Evolutionary conservation across 2,888 invertebrate genomes (phyloP), one percentile per base, ranked within the genome.

Genomic region (Strigamia crassipes): DNA sequence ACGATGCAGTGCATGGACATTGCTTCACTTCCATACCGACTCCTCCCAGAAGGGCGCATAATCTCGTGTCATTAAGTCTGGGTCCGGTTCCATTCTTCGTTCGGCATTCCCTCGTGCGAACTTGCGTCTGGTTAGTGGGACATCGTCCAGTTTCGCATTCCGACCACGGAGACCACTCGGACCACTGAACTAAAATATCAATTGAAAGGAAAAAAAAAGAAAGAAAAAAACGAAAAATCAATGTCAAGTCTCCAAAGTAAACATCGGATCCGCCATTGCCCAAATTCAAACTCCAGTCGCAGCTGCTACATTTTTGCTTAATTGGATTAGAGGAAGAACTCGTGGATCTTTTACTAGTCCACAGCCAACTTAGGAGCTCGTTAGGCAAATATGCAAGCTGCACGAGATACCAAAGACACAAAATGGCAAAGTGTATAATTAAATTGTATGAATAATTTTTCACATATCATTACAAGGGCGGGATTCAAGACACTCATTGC

Each of bases 161-260:
- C 23, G 84, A 83, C 84, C 85, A 85, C 13, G 83, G 51, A 12
- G 84, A 84, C 85, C 85, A 85, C 10, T 83, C 77, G 12, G 84
- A 83, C 85, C 85, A 85, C 42, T 81, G 77, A 21, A 66, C 80
- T 80, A 78, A 77, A 77, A 77, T 21, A 77, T 15, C 77, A 81
- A 41, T 18, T 23, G 31, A 81, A 12, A 41, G n/a, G n/a, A 27
- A 31, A 15, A 27, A 41, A n/a, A 21, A 42, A 41, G 5, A 21
- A 42, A 41, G 5, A 21, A 4, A 78, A 78, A 23, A 77, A 77
- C 9, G 12, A 78, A 78, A 23, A 77, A 77, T 23, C 51, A 15
- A 21, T 42, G 79, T 42, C 78, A 77, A 77, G 56, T 56, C 18
- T 18, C 18, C 56, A 56, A 56, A 4, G 73, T 73, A 73, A 73